These are phyloP conservation scores for Orchestes rusci DNA, from an alignment of 2,888 invertebrate species.

Conservation along the genomic window DNA sequence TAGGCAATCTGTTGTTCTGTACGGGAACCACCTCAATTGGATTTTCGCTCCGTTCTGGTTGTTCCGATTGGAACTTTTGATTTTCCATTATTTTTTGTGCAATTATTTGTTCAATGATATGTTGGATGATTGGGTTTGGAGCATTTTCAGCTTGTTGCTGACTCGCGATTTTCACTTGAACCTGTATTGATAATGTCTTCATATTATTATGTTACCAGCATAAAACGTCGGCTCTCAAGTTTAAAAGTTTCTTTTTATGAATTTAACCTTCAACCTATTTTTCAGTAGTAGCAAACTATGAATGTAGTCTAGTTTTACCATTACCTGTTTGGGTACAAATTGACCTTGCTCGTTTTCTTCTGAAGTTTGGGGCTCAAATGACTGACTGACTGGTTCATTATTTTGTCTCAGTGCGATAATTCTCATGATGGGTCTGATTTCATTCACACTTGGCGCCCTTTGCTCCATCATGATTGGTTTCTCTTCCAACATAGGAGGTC, in stretches of 20 bases:
- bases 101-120: constrained; percentile 44
- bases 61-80: constrained; percentile 32
- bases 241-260: too few species aligned
- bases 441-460: constrained; percentile 2
- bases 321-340: too few species aligned
- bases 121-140: constrained; percentile 44
- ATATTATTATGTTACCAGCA: too few species aligned
- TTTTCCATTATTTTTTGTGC: constrained; percentile 41
- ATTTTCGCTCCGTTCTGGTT: constrained; percentile 26
- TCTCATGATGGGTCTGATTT: constrained; percentile 15
- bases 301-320: too few species aligned
- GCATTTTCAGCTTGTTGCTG: constrained; percentile 32
- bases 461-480: constrained; percentile 40
- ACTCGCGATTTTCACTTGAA: too few species aligned
- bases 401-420: constrained; percentile 23
- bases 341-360: constrained; percentile 18
- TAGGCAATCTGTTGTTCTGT: constrained; percentile 32
- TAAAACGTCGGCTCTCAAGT: too few species aligned
- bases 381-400: constrained; percentile 14
- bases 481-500: constrained; percentile 47
- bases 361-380: constrained; percentile 14
- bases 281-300: too few species aligned
- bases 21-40: constrained; percentile 8
- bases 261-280: too few species aligned
- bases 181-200: too few species aligned